Percentiles rank a stretch among this genome's conserved stretches.
Evolutionary conservation across 2,113 vertebrate genomes (phyloP).

Genomic region (Rhagologus leucostigma): DNA sequence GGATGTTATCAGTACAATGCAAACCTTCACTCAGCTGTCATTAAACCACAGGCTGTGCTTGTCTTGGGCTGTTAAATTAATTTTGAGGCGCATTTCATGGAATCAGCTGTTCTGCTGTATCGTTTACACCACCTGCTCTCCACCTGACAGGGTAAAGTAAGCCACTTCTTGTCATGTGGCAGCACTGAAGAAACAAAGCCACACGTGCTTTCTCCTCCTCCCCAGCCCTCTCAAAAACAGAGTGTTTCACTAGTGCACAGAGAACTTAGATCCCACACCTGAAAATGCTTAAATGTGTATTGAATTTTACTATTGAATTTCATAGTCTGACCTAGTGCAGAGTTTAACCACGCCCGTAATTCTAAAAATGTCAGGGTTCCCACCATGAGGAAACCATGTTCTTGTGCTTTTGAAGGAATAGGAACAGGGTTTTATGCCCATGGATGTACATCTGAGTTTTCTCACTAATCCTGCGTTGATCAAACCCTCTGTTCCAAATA

Average conservation of each 20-base stretch:
- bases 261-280: not conserved
- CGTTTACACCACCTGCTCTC: not conserved
- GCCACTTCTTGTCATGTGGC: not conserved
- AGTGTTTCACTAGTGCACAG: not conserved
- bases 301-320: not conserved
- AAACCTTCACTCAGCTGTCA: constrained; percentile 52
- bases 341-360: not conserved
- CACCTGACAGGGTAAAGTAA: not conserved
- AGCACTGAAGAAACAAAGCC: not conserved
- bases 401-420: not conserved
- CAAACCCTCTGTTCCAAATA: not conserved
- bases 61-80: constrained; percentile 14
- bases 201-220: not conserved
- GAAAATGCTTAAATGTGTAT: not conserved
- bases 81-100: constrained; percentile 12
- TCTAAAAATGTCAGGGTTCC: not conserved
- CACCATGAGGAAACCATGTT: not conserved
- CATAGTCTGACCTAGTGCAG: not conserved
- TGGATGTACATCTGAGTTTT: not conserved
- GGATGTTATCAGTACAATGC: constrained; percentile 67
- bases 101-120: not conserved
- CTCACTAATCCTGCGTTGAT: not conserved
- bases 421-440: not conserved
- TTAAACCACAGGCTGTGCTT: constrained; percentile 30
- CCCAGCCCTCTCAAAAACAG: not conserved